Conservation (phyloP, 2,888 invertebrate genomes). For the Syritta pipiens region DNA sequence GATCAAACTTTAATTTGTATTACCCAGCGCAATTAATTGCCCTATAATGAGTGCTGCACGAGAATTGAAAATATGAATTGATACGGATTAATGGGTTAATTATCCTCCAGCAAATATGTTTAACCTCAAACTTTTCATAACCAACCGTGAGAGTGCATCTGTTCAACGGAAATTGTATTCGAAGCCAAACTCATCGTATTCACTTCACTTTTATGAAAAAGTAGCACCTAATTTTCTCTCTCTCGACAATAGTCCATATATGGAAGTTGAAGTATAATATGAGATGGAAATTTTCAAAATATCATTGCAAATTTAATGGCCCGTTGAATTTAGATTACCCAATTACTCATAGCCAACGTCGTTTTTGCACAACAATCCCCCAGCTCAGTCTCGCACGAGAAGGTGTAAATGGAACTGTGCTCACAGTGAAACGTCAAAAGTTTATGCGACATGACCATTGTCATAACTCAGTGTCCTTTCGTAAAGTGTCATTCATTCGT, state of each 20-base stretch:
- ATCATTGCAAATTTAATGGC: constrained; percentile 37
- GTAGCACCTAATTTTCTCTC: neutral
- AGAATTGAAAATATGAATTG: too few species aligned
- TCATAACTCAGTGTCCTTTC: constrained; percentile 42
- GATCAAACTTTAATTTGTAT: neutral
- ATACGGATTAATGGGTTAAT: too few species aligned
- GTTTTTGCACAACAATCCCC: constrained; percentile 11
- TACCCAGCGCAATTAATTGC: neutral
- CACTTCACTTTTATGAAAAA: neutral
- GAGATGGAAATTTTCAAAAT: constrained; percentile 8
- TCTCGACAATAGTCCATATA: neutral
- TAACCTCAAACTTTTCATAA: too few species aligned
- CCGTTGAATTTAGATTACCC: constrained; percentile 57
- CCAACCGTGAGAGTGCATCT: too few species aligned
- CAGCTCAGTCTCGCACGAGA: neutral
- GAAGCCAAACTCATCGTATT: too few species aligned
- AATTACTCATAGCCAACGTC: constrained; percentile 35
- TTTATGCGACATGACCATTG: constrained; percentile 39
- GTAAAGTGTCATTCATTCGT: constrained; percentile 43
- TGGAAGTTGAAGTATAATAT: neutral
- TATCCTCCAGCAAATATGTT: too few species aligned
- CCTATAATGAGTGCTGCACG: neutral
- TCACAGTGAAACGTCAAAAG: constrained; percentile 22
- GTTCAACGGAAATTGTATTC: too few species aligned
- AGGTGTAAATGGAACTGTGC: constrained; percentile 31